A percentile compares a stretch with the other conserved stretches of the same genome.
phyloP scores from a whole-genome alignment of 2,888 invertebrate species.

The Penaeus monodon region DNA sequence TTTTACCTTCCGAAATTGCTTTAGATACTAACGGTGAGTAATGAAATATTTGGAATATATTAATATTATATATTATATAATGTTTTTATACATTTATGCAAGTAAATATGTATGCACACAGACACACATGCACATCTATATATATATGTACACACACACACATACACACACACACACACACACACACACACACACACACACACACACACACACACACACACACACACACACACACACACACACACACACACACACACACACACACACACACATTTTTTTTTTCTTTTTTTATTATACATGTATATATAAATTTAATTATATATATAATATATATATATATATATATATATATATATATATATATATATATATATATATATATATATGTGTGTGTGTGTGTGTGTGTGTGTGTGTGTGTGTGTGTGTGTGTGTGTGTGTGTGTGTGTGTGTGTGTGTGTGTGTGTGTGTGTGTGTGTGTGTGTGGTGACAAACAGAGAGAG shows the following conservation, averaged over 20 bases:
- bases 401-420: background rate
- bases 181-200: too few species aligned
- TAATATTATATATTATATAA: conserved; percentile 8
- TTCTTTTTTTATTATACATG: too few species aligned
- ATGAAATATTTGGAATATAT: conserved; percentile 1
- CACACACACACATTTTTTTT: background rate
- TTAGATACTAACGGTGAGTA: background rate
- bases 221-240: background rate
- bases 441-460: background rate
- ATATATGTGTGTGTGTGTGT: background rate
- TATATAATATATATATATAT: background rate
- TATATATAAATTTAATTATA: conserved; percentile 6
- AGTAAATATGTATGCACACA: background rate
- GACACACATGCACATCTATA: too few species aligned
- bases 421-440: background rate
- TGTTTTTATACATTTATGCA: background rate
- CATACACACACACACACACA: too few species aligned
- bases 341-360: background rate
- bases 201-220: too few species aligned
- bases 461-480: too few species aligned
- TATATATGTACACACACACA: too few species aligned
- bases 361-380: background rate
- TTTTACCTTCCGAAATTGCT: too few species aligned
- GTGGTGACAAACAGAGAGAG: too few species aligned
- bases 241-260: background rate